phyloP scores from a whole-genome alignment of 2,797 vertebrate genomes.

The Pteropus rufus region DNA sequence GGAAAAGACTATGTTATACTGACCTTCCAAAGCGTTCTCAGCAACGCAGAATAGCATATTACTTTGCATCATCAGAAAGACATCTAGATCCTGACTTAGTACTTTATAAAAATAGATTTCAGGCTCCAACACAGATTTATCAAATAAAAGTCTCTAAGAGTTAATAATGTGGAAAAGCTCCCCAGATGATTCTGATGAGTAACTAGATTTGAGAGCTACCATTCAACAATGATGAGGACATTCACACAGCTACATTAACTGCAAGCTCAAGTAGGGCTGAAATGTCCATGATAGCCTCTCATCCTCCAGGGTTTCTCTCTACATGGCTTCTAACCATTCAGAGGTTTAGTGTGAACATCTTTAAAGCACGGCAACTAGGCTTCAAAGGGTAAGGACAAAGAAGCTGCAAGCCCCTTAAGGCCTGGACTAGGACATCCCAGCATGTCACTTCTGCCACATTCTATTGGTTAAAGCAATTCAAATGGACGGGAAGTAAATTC shows the following conservation, averaged over 20 bases:
- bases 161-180: not conserved
- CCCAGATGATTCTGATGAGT: not conserved
- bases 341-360: not conserved
- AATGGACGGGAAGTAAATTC: not conserved
- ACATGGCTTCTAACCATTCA: not conserved
- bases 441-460: not conserved
- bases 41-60: not conserved
- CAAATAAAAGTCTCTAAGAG: not conserved
- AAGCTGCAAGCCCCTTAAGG: not conserved
- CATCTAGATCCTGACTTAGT: not conserved
- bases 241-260: not conserved
- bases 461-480: not conserved
- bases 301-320: not conserved
- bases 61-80: not conserved
- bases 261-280: not conserved
- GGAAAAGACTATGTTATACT: not conserved
- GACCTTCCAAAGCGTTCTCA: not conserved
- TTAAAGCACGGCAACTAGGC: not conserved
- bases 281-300: not conserved
- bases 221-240: not conserved
- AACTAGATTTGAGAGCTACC: not conserved
- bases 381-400: not conserved
- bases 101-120: not conserved
- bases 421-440: not conserved
- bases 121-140: not conserved